phyloP scores from a whole-genome alignment of 1,140 invertebrate genomes.

The Trichonephila clavata region DNA sequence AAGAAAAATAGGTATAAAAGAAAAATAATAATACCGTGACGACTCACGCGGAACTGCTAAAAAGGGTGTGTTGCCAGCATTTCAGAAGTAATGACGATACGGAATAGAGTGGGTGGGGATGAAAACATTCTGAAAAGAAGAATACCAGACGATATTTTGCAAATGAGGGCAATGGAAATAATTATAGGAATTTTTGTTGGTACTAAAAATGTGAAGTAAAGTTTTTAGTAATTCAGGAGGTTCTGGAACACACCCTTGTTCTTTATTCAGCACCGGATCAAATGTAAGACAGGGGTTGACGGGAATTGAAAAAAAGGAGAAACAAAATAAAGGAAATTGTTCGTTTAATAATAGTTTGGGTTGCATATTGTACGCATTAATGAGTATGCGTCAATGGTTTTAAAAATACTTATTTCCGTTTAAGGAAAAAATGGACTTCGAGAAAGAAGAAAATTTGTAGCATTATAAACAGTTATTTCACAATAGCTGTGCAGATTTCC shows the following conservation, averaged over 20 bases:
- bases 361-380: too few relatives aligned
- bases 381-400: too few relatives aligned
- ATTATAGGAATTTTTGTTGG: conserved; percentile 12
- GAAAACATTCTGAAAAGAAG: neutral
- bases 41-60: neutral
- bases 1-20: neutral
- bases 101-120: neutral
- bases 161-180: neutral
- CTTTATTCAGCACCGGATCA: neutral
- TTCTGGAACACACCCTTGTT: neutral
- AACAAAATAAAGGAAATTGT: too few relatives aligned
- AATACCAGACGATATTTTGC: neutral
- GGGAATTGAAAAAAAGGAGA: too few relatives aligned
- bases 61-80: conserved; percentile 43
- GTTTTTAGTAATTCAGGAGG: neutral
- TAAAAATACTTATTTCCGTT: too few relatives aligned
- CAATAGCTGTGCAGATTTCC: too few relatives aligned
- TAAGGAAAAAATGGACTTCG: too few relatives aligned
- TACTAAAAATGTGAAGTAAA: neutral
- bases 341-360: too few relatives aligned
- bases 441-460: too few relatives aligned
- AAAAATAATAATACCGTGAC: conserved; percentile 20
- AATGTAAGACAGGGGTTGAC: neutral
- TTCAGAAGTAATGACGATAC: conserved; percentile 35
- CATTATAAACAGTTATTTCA: too few relatives aligned